Base-by-base conservation (phyloP, 2,797 vertebrate species). In the Sylvia borin region DNA sequence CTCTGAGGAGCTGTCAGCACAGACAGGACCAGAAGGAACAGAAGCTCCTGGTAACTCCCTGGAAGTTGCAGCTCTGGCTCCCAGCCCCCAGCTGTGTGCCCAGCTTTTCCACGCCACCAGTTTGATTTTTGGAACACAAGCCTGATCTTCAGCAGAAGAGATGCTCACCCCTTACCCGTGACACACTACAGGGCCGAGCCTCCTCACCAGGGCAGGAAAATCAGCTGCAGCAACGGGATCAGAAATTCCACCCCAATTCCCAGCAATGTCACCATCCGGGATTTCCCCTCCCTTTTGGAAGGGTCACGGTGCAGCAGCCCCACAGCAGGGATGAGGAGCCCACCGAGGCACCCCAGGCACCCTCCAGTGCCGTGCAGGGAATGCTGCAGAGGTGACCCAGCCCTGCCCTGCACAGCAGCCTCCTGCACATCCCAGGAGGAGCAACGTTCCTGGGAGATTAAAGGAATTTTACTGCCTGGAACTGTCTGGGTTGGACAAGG, bases 391-490 rank as follows among this genome's bases (percentile, higher is more conserved):
- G 36, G 5, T 0, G 9, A 43, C 55, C 54, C 65, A 17, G 11
- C 27, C 5, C 27, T 8, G 84, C 61, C 71, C 26, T 12, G 38
- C 13, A 6, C 79, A 13, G 79, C 85, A 40, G 85, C 61, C 38
- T 31, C 48, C 17, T 3, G n/a, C 54, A 12, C 0, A 22, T 1
- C 34, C 47, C 53, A 32, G 43, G 32, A 45, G 50, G 17, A 76
- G 16, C 1, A 2, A 13, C 0, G 1, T 0, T 38, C n/a, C 83
- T 3, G 13, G 1, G 40, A 50, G 25, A 18, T 9, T 1, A 19
- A 21, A 40, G 54, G 34, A 20, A 1, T 20, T 36, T 11, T 4
- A 36, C 22, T 2, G 2, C 47, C 40, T 13, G 16, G 47, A 60
- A 3, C 2, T 2, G 36, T 7, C 4, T 27, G 24, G 74, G 38